Evolutionary conservation across 2,113 vertebrate species (phyloP), one percentile per base, ranked within the genome.

Genomic region (Lampris megalopsis): DNA sequence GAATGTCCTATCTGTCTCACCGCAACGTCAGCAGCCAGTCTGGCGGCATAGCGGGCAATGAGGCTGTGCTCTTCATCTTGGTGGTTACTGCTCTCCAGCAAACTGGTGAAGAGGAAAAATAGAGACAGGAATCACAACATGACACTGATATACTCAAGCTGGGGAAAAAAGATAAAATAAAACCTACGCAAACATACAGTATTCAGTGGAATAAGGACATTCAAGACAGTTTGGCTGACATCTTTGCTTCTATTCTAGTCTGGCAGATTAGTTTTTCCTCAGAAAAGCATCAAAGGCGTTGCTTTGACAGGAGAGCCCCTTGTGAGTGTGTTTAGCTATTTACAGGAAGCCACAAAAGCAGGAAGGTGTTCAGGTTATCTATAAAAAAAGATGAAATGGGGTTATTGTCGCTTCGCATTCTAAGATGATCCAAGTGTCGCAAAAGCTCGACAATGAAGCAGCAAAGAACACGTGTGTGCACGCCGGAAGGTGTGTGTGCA

Each of bases 31-130:
- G 97, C 97, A 82, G 98, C 98, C 92, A 99, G 95, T 84, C 97
- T 95, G 77, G 98, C 98, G 70, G 98, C 98, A 0, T 99, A 99
- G 91, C 97, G 97, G 88, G 97, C 97, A 63, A 99, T 99, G 92
- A 99, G 95, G 83, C 95, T 96, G 89, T 99, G 98, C 36, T 99
- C 98, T 88, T 99, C 98, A 83, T 99, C 98, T 81, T 98, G 95
- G 83, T 97, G 95, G 87, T 93, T 97, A 50, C 95, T 95, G 24
- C 95, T 96, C 90, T 99, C 97, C 49, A 98, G 95, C 93, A 97
- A 93, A 80, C 98, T 98, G 88, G 77, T 65, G 59, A 80, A 77
- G 85, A 78, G 75, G 74, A 84, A 86, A 24, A 82, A 86, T 60
- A 74, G 68, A 88, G 77, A 81, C 35, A 57, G 71, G 75, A 80